Percentiles rank a stretch among this genome's conserved stretches.
Evolutionary conservation across 2,113 vertebrate species (phyloP).

Genomic region (mouse (Mus musculus)): DNA sequence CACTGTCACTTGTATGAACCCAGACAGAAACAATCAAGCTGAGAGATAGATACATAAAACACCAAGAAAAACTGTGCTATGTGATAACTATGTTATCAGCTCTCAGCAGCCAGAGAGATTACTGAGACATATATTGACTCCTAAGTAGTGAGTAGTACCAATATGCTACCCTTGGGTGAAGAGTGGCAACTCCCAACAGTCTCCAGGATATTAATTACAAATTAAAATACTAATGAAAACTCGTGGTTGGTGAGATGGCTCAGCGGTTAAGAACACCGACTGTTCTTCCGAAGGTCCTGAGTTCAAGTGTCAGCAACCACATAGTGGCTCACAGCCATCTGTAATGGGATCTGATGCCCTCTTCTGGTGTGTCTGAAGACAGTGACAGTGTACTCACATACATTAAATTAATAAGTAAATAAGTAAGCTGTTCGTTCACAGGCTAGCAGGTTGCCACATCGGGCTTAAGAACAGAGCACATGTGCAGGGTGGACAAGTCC

Average conservation of each 20-base stretch:
- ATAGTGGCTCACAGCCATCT: too few species aligned
- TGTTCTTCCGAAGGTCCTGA: too few species aligned
- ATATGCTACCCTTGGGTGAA: background rate
- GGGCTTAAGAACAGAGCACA: background rate
- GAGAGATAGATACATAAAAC: slow-evolving; percentile 47
- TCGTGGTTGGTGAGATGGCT: background rate
- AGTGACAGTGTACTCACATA: too few species aligned
- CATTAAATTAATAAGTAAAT: too few species aligned
- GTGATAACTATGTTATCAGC: background rate
- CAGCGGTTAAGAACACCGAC: too few species aligned
- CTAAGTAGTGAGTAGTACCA: background rate
- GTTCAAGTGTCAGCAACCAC: too few species aligned
- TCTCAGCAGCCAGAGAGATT: background rate
- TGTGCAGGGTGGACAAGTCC: background rate
- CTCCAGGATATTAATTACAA: background rate
- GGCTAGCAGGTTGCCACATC: background rate
- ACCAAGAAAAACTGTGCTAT: background rate
- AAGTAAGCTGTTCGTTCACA: background rate
- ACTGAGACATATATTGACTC: background rate
- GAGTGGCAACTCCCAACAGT: background rate
- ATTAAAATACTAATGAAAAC: background rate
- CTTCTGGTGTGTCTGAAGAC: too few species aligned
- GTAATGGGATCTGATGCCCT: too few species aligned
- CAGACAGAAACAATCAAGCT: background rate
- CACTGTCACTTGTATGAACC: background rate